These are phyloP conservation scores for Halcyon chelicuti DNA, from an alignment of 2,797 vertebrate genomes.

Conservation along the genomic window DNA sequence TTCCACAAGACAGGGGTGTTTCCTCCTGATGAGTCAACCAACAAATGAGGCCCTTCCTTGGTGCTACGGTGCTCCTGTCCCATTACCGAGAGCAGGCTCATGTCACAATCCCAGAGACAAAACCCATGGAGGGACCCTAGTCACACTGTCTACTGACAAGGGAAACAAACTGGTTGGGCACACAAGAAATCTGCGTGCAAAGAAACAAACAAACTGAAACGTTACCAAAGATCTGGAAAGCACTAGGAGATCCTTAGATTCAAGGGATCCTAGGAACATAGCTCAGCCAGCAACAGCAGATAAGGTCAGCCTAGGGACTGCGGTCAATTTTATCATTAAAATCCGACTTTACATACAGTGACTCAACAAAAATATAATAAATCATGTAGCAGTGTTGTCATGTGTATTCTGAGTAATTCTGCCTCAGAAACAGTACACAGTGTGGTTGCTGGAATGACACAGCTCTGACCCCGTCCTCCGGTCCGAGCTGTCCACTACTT, in stretches of 20 bases:
- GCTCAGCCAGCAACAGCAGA: background rate
- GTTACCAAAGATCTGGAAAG: slow-evolving; percentile 16
- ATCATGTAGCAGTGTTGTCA: background rate
- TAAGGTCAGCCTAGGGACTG: background rate
- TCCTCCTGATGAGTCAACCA: background rate
- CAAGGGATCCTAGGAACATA: background rate
- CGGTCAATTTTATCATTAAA: background rate
- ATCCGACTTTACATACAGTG: background rate
- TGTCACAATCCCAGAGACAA: background rate
- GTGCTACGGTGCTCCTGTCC: background rate
- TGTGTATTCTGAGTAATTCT: background rate
- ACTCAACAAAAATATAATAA: background rate
- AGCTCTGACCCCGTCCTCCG: background rate
- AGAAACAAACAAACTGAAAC: background rate
- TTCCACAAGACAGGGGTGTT: background rate
- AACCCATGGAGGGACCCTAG: background rate
- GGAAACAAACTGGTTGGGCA: background rate
- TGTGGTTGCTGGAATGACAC: background rate
- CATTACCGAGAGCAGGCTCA: background rate
- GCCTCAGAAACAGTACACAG: background rate
- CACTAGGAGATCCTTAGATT: background rate
- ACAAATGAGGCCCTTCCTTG: background rate
- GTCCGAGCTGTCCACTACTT: background rate
- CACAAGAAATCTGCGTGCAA: background rate
- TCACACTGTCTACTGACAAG: background rate